Conservation (phyloP, 2,113 vertebrate genomes). For the Gymnocephalus cernua region DNA sequence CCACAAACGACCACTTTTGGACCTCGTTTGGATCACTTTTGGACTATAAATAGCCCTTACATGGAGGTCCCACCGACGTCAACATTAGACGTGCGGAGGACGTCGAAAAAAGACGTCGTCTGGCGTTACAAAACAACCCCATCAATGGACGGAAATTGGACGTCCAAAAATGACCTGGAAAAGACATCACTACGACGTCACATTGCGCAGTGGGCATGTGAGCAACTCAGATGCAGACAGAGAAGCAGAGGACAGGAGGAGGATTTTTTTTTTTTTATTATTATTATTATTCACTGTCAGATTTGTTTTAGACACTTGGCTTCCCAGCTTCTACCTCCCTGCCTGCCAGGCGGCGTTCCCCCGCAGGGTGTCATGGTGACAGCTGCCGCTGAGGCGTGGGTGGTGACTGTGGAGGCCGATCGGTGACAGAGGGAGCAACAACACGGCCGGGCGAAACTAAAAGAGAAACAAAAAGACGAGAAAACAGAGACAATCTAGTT, state of each 20-base stretch:
- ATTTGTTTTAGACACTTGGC: constrained; percentile 29
- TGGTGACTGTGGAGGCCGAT: constrained; percentile 49
- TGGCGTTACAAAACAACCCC: no score
- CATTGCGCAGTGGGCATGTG: no score
- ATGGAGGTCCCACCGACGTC: no score
- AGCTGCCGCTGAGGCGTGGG: constrained; percentile 67
- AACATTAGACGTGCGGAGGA: no score
- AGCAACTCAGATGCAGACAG: not conserved
- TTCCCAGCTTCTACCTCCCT: constrained; percentile 26
- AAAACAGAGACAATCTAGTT: not conserved
- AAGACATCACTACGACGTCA: no score
- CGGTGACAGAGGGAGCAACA: constrained; percentile 20
- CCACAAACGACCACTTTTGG: no score
- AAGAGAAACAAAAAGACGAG: not conserved
- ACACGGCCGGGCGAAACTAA: not conserved
- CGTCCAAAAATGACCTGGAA: no score
- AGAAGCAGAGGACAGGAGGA: constrained; percentile 10
- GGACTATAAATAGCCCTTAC: no score
- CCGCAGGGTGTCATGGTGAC: constrained; percentile 68
- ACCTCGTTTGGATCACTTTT: no score
- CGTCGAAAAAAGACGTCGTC: no score
- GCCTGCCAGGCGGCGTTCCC: constrained; percentile 41
- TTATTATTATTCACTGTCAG: constrained; percentile 14
- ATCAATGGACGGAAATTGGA: no score
- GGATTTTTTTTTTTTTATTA: no score